A percentile compares a stretch with the other conserved stretches of the same genome.
phyloP scores from a whole-genome alignment of 2,113 vertebrate species.

The Atrichornis clamosus region DNA sequence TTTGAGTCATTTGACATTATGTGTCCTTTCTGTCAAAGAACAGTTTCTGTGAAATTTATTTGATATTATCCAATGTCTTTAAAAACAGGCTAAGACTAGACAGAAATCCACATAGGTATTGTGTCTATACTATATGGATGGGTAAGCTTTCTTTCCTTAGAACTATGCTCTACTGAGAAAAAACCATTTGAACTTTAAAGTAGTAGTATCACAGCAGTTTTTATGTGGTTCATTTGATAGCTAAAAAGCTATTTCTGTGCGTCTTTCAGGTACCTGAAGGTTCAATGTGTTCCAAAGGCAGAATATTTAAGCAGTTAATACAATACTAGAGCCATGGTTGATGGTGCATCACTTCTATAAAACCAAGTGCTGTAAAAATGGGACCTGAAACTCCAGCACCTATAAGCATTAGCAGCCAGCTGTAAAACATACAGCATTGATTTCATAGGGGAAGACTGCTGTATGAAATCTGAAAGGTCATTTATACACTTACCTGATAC shows the following conservation, averaged over 20 bases:
- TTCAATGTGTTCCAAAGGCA: not conserved
- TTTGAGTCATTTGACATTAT: not conserved
- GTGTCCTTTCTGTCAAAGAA: not conserved
- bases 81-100: not conserved
- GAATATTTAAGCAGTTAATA: not conserved
- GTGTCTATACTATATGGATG: not conserved
- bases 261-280: not conserved
- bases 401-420: not conserved
- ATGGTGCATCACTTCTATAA: not conserved
- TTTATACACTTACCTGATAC: not conserved
- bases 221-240: not conserved
- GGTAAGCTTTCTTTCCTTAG: not conserved
- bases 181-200: not conserved
- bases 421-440: not conserved
- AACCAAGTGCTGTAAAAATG: not conserved
- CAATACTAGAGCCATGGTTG: not conserved
- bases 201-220: not conserved
- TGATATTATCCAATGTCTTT: not conserved
- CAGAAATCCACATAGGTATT: not conserved
- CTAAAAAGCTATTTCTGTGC: not conserved
- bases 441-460: not conserved
- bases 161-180: not conserved
- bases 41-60: not conserved
- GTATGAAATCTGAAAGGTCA: not conserved
- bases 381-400: not conserved